Base-by-base conservation (phyloP, 92 coral and sea anemone genomes). In the Anthopleura xanthogrammica region DNA sequence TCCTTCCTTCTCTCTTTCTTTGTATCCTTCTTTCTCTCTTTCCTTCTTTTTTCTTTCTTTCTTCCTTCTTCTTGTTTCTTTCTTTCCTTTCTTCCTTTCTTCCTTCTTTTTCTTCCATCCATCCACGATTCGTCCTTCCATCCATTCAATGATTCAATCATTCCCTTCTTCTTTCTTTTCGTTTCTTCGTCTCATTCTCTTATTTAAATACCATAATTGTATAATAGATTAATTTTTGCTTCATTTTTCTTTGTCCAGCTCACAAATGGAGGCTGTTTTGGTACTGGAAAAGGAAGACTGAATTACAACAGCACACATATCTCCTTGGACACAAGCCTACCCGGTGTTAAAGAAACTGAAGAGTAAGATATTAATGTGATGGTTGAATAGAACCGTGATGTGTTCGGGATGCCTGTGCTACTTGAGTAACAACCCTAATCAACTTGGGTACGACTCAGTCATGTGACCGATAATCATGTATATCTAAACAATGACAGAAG, bases 201-300 rank as follows among this genome's bases (percentile, higher is more conserved):
- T 9, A 9, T 46, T 29, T 1, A 29, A 29, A 29, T 29, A 29
- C 36, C 36, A 29, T 29, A 29, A 29, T 29, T 1, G 36, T 29
- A 29, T 29, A 29, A 29, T 29, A 29, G 1, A 29, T 29, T 29
- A 29, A 29, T 46, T 46, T 46, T 46, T 46, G 7, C 9, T 5
- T 46, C 50, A 46, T 46, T 5, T 46, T 9, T 46, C 50, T 46
- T 46, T 6, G 22, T 41, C 42, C 52, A 81, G 84, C 74, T 71
- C 1, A 81, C 57, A 8, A 41, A 23, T 39, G 91, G 95, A 7
- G 98, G 98, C 22, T 95, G 98, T 87, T 93, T 87, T 83, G 97
- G 95, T 1, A 93, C 98, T 0, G 98, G 98, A 13, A 86, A 84
- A 40, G 98, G 98, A 22, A 91, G 97, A 36, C 84, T 95, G 3